Evolutionary conservation across 35 echinoderm and acorn worm genomes (phyloP), one percentile per base, ranked within the genome.

Genomic region (Stichopus chloronotus): DNA sequence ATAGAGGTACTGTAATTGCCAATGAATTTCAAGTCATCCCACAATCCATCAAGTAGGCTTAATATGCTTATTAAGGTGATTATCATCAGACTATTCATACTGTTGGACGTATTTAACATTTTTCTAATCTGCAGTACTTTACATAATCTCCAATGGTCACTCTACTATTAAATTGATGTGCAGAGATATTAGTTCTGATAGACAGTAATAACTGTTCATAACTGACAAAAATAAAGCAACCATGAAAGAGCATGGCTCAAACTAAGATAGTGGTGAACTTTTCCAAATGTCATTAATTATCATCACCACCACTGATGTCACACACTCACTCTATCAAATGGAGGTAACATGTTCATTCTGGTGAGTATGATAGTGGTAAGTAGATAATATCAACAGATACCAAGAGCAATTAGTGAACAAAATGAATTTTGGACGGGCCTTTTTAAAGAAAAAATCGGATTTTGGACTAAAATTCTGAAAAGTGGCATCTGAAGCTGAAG

Each of bases 121-220:
- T 71, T 71, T 71, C 65, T 71, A 11, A 71, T 2, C 65, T 71
- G 65, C n/a, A 71, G 65, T 71, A 71, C 65, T 11, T 71, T 71
- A n/a, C n/a, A 71, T 71, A 71, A 71, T 71, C 65, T 71, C 65
- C 65, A 71, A n/a, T 71, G 65, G 65, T n/a, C 65, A 71, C 65
- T 71, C 65, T 71, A 71, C n/a, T 71, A 71, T 71, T 11, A 71
- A 71, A 71, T 1, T 71, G 65, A 71, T 71, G 65, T 71, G n/a
- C 65, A 71, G 11, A n/a, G 65, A 71, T 71, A 71, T 71, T 71
- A 71, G 65, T 71, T 1, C 65, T n/a, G n/a, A 71, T n/a, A 71
- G 11, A 13, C 65, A 71, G 65, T 71, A 71, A n/a, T 71, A 71
- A 71, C 65, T n/a, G n/a, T 11, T 71, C 65, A n/a, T 71, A 71